These are phyloP conservation scores for Rhinopomastus cyanomelas DNA, from an alignment of 2,113 vertebrate species.

Conservation along the genomic window DNA sequence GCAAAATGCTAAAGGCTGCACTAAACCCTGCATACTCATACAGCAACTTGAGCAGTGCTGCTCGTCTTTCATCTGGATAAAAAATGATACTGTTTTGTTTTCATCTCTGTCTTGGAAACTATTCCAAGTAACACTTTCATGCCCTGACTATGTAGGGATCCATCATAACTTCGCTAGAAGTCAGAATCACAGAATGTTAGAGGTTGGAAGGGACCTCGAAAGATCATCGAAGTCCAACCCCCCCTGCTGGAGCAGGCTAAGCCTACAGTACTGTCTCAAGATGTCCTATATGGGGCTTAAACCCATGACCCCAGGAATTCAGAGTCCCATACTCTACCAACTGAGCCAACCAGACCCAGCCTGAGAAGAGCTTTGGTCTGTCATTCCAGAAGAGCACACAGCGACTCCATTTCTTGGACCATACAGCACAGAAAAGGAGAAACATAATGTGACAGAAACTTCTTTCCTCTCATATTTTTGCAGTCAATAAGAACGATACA, in stretches of 20 bases:
- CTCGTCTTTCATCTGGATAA: neutral
- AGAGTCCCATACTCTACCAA: too few species aligned
- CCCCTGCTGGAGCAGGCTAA: too few species aligned
- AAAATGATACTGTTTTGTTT: neutral
- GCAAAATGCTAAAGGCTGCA: neutral
- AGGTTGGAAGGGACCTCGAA: too few species aligned
- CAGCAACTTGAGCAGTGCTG: neutral
- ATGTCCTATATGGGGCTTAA: too few species aligned
- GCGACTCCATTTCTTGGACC: neutral
- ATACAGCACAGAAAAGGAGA: neutral
- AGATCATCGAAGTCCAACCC: too few species aligned
- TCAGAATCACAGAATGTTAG: too few species aligned
- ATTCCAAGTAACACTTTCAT: neutral
- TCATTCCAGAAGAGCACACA: neutral
- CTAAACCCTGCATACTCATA: rapidly evolving
- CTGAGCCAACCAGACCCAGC: too few species aligned
- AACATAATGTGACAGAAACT: neutral
- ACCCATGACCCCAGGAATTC: too few species aligned
- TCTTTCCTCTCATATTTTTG: neutral
- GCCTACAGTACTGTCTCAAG: too few species aligned
- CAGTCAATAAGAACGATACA: neutral
- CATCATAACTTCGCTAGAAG: neutral
- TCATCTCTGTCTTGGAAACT: neutral
- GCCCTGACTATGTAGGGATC: neutral
- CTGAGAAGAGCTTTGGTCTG: neutral